A percentile compares a stretch with the other conserved stretches of the same genome.
These are phyloP conservation scores for Eristalis pertinax DNA, from an alignment of 2,888 invertebrate genomes.

Conservation along the genomic window DNA sequence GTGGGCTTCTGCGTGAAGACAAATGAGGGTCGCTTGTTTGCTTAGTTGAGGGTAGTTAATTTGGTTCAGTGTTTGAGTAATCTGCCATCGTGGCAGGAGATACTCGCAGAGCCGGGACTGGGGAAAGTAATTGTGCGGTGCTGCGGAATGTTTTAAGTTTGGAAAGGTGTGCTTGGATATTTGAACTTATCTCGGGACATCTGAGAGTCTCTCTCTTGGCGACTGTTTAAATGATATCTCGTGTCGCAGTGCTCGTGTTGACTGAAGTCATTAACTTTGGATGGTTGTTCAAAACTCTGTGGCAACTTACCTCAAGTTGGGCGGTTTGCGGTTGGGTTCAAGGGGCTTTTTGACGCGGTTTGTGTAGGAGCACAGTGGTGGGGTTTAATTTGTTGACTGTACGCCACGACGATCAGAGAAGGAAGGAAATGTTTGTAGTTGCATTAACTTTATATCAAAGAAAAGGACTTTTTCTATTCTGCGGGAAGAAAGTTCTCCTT, in stretches of 20 bases:
- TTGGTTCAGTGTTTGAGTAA: not conserved
- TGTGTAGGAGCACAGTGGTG: too few relatives aligned
- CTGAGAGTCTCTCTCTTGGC: not conserved
- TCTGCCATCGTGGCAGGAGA: not conserved
- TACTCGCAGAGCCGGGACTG: not conserved
- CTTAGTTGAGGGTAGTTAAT: not conserved
- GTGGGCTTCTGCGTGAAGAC: not conserved
- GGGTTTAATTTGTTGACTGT: too few relatives aligned
- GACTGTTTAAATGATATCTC: not conserved
- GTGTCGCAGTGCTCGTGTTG: not conserved
- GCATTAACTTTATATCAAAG: too few relatives aligned
- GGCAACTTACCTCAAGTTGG: not conserved
- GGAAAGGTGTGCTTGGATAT: not conserved
- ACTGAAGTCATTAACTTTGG: not conserved
- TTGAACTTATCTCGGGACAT: not conserved
- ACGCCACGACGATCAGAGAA: too few relatives aligned
- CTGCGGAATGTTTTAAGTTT: not conserved
- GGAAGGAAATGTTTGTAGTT: too few relatives aligned
- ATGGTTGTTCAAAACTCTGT: not conserved
- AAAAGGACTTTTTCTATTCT: too few relatives aligned
- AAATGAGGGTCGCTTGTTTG: conserved; percentile 1
- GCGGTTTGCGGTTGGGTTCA: not conserved
- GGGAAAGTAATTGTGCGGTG: not conserved
- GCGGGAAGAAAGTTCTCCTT: too few relatives aligned
- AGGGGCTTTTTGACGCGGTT: too few relatives aligned